Evolutionary conservation across 2,888 invertebrate genomes (phyloP).

Genomic region (Dasypogon diadema): DNA sequence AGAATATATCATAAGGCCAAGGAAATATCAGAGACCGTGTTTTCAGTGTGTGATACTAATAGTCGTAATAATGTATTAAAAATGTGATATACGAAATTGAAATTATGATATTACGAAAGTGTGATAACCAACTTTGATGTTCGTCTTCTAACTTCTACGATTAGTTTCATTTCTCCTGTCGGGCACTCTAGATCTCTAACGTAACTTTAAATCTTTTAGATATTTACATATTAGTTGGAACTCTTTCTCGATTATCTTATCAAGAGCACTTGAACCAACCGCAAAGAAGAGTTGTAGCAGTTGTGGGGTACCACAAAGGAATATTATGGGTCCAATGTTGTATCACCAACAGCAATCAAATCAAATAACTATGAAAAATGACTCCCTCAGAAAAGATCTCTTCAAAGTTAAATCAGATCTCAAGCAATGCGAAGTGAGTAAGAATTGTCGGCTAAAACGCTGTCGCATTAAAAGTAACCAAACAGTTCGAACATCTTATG

Average conservation of each 20-base stretch:
- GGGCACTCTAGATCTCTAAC: conserved; percentile 28
- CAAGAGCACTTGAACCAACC: background rate
- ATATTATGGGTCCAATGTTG: conserved; percentile 61
- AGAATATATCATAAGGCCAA: conserved; percentile 17
- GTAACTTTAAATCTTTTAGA: background rate
- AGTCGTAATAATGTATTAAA: conserved; percentile 32
- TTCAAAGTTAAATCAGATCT: background rate
- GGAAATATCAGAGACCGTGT: conserved; percentile 7
- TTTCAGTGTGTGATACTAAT: conserved; percentile 35
- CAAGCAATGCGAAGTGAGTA: background rate
- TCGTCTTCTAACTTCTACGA: conserved; percentile 46
- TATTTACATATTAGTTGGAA: conserved; percentile 6
- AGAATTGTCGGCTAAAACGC: conserved; percentile 10
- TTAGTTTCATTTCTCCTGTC: conserved; percentile 37
- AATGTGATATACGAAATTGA: conserved; percentile 38
- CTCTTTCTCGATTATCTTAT: conserved; percentile 18
- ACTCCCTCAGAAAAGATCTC: background rate
- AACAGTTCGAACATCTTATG: background rate
- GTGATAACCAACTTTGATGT: conserved; percentile 49
- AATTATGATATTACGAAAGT: conserved; percentile 47
- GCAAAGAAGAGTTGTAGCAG: conserved; percentile 6
- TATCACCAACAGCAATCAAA: conserved; percentile 52
- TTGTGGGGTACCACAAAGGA: conserved; percentile 12
- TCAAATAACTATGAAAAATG: background rate
- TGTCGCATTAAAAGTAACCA: conserved; percentile 15